Percentiles rank a stretch among this genome's conserved stretches.
Evolutionary conservation across 2,888 invertebrate species (phyloP).

Genomic region (Pedicia rivosa): DNA sequence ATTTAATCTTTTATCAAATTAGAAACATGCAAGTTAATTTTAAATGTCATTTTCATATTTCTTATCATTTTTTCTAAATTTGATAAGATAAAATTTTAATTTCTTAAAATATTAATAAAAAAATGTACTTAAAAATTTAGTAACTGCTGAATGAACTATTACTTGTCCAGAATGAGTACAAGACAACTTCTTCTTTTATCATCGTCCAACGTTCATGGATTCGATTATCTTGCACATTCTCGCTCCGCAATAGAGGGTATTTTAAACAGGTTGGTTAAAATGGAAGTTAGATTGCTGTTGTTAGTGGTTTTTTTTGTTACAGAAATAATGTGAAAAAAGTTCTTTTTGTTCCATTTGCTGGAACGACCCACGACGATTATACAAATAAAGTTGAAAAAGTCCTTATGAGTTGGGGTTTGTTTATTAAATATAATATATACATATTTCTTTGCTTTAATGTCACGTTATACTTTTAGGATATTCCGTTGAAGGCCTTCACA

Average conservation of each 20-base stretch:
- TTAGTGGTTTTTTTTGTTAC: conserved; percentile 15
- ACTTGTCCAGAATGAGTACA: conserved; percentile 1
- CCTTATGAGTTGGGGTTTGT: conserved; percentile 42
- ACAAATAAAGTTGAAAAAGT: conserved; percentile 40
- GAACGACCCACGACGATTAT: conserved; percentile 47
- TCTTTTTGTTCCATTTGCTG: conserved; percentile 61
- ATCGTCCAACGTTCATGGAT: conserved; percentile 52
- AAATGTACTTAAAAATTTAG: no score
- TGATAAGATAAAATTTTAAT: no score
- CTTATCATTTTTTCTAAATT: no score
- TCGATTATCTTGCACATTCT: conserved; percentile 47
- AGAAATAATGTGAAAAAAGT: conserved; percentile 47
- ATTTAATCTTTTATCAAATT: no score
- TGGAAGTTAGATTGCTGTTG: neutral
- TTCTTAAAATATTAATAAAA: no score
- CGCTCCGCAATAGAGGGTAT: conserved; percentile 43
- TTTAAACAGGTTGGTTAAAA: conserved; percentile 37
- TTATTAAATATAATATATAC: conserved; percentile 9
- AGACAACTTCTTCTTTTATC: conserved; percentile 47
- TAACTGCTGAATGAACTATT: no score
- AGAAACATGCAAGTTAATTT: no score
- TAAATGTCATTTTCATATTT: no score
- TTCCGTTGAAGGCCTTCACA: conserved; percentile 48
- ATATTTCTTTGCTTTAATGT: neutral
- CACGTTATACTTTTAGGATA: conserved; percentile 27